Base-by-base conservation (phyloP, 2,888 invertebrate genomes). In the Orthonychiurus folsomi region DNA sequence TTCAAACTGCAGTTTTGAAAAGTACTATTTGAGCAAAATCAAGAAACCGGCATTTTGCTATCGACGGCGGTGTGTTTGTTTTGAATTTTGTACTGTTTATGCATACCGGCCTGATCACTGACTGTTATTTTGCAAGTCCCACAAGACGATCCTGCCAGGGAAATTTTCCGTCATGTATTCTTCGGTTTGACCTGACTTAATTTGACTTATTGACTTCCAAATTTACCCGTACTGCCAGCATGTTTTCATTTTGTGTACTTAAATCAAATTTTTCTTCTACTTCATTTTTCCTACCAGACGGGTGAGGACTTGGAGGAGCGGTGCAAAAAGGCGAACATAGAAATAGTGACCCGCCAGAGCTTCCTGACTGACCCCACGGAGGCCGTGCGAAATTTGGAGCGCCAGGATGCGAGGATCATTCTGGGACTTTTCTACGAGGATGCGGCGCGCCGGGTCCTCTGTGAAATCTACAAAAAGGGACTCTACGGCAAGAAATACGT, bases 391-490 rank as follows among this genome's bases (percentile, higher is more conserved):
- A 97, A 96, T 79, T 81, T 99, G 53, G 80, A 79, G 50, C 82
- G 93, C 67, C 96, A 96, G 78, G 97, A 99, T 78, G 96, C 97
- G 2, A 82, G 99, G 68, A 94, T 99, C 71, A 94, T 99, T 72
- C 93, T 99, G 26, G 99, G 97, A 0, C 82, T 99, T 60, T 99
- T 97, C 81, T 99, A 99, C 80, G 97, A 96, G 64, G 94, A 93
- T 5, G 95, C 95, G 53, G 99, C 99, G 0, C 82, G 97, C 60
- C 82, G 92, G 59, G 97, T 99, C 0, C 86, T 99, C 23, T 99
- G 99, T 78, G 95, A 97, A 79, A 87, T 95, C 73, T 95, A 91
- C 80, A 93, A 91, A 75, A 90, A 94, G 75, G 86, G 87, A 66
- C 81, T 99, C 24, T 97, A 90, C 76, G 99, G 97, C 20, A 89